These are phyloP conservation scores for Tetragonisca angustula DNA, from an alignment of 2,888 invertebrate species.

Conservation along the genomic window DNA sequence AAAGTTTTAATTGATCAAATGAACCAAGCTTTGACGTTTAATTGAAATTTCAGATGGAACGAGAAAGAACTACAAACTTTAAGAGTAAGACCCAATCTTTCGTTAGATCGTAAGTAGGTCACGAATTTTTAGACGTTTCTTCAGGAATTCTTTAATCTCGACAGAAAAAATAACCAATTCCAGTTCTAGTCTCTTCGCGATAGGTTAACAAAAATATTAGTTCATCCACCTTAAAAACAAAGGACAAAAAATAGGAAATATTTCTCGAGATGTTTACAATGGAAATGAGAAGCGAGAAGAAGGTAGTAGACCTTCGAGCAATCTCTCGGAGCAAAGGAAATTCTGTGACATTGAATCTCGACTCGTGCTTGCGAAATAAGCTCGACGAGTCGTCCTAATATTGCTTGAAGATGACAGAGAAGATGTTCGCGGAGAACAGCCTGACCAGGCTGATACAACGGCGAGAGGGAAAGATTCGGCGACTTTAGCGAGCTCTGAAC, in stretches of 20 bases:
- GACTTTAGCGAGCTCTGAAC: slow-evolving; percentile 68
- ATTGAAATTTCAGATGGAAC: no score
- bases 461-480: slow-evolving; percentile 35
- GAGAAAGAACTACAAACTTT: no score
- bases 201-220: background rate
- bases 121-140: no score
- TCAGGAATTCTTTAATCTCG: no score
- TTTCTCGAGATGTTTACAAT: background rate
- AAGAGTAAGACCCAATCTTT: no score
- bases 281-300: background rate
- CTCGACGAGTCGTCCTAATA: slow-evolving; percentile 22
- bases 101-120: no score
- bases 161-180: no score
- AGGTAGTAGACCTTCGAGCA: background rate
- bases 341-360: background rate
- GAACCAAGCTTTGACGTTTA: no score
- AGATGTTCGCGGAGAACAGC: slow-evolving; percentile 10
- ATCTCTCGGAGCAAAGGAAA: background rate
- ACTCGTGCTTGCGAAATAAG: slow-evolving; percentile 12
- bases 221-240: background rate
- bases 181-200: no score
- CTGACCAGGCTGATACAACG: slow-evolving; percentile 27
- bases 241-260: background rate
- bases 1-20: no score
- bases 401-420: slow-evolving; percentile 31